Conservation (phyloP, 2,113 vertebrate genomes). For the Murina feae region DNA sequence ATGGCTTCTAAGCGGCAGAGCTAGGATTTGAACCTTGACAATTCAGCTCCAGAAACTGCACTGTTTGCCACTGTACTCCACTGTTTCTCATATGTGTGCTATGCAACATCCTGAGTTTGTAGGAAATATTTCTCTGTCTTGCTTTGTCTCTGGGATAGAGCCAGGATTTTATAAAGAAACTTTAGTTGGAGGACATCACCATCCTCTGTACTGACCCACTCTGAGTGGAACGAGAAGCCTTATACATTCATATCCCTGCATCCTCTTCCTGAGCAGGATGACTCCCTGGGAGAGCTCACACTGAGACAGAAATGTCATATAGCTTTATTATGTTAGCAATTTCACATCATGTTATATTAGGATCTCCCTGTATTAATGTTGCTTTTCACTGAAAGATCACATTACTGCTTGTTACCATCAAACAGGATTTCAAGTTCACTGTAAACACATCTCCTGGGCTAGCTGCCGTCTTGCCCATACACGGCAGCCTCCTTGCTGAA, state of each 20-base stretch:
- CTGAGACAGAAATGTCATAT: background rate
- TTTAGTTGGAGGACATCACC: rapidly evolving
- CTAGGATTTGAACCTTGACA: background rate
- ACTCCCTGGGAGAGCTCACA: background rate
- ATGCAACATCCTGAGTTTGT: background rate
- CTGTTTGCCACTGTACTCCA: no score
- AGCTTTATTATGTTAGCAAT: constrained; percentile 35
- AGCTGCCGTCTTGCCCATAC: background rate
- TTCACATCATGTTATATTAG: constrained; percentile 46
- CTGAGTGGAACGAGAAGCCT: background rate
- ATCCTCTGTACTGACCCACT: background rate
- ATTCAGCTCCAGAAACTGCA: background rate
- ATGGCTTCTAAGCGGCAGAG: background rate
- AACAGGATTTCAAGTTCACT: background rate
- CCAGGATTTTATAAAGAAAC: background rate
- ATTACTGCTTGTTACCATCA: constrained; percentile 42
- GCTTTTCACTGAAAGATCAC: constrained; percentile 37
- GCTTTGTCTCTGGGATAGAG: background rate
- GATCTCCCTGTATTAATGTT: background rate
- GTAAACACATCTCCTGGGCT: background rate
- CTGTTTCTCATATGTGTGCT: background rate
- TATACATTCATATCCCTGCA: background rate
- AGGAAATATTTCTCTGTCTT: background rate
- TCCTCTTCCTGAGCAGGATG: background rate
- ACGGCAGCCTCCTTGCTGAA: background rate